Evolutionary conservation across 2,113 vertebrate genomes (phyloP).

Genomic region (Epinephelus moara): DNA sequence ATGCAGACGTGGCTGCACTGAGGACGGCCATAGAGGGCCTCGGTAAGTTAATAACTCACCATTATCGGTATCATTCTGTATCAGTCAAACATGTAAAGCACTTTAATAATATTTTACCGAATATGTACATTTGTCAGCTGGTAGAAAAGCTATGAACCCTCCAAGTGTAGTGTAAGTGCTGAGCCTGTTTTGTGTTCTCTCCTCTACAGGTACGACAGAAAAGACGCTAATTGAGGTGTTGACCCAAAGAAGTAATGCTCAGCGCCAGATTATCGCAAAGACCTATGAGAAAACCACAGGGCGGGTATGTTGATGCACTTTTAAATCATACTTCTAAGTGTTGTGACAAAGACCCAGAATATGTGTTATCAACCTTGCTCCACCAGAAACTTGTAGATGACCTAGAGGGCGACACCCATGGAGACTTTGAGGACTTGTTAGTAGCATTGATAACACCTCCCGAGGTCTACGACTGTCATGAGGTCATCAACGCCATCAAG

Average conservation of each 20-base stretch:
- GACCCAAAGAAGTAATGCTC: slow-evolving; percentile 87
- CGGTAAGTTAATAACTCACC: slow-evolving; percentile 77
- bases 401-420: slow-evolving; percentile 89
- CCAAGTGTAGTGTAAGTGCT: background rate
- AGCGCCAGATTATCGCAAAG: slow-evolving; percentile 86
- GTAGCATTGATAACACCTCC: slow-evolving; percentile 85
- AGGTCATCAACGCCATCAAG: slow-evolving; percentile 87
- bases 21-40: slow-evolving; percentile 87
- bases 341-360: slow-evolving; percentile 50
- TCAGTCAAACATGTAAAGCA: slow-evolving; percentile 2
- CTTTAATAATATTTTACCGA: background rate
- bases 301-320: slow-evolving; percentile 76
- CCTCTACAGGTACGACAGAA: slow-evolving; percentile 87
- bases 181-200: slow-evolving; percentile 10
- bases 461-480: slow-evolving; percentile 85
- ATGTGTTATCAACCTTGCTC: background rate
- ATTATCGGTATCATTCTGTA: background rate
- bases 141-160: background rate
- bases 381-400: slow-evolving; percentile 86
- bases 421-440: slow-evolving; percentile 87
- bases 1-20: slow-evolving; percentile 86
- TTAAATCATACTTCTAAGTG: slow-evolving; percentile 77
- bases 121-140: background rate
- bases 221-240: slow-evolving; percentile 86
- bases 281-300: slow-evolving; percentile 85